Evolutionary conservation across 2,113 vertebrate genomes (phyloP), one percentile per base, ranked within the genome.

Genomic region (Syrmaticus mikado): DNA sequence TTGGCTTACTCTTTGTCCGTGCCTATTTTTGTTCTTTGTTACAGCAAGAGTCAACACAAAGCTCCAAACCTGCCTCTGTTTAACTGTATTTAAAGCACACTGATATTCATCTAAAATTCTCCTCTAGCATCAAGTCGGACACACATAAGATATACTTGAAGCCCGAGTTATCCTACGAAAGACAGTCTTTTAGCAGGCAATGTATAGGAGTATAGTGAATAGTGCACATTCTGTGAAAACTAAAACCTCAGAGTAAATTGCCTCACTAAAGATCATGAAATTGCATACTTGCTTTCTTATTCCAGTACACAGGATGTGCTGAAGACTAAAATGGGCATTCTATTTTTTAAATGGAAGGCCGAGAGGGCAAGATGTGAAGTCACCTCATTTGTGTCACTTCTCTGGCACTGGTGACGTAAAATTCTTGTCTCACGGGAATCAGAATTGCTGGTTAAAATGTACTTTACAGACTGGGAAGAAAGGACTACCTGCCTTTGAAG

Each of bases 401-500:
- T 62, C 40, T 62, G 79, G 20, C 4, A 11, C 45, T 32, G 36
- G 46, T 15, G 38, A 48, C 41, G 80, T 43, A 36, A 88, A 92
- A 86, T 61, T 65, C 38, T 12, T 7, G 28, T 85, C 89, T 84
- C 28, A 7, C 15, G n/a, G 82, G 55, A 76, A 45, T 40, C 74
- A 80, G 79, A 68, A 43, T 30, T 17, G 55, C 74, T 92, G 77
- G 45, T 20, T 81, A 71, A 38, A 93, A 82, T 13, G n/a, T 60
- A 82, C 84, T 81, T 43, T 62, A 66, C 21, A 16, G 74, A 57
- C 36, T 45, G 46, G 75, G 82, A 88, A 64, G 38, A 90, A 70
- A 72, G 82, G 72, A 34, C 21, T 70, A 76, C 86, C 78, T 82
- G 65, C 40, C 83, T 93, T 85, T 86, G 94, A 89, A 77, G 48